Conservation (phyloP, 92 coral and sea anemone genomes). For the Phenganax stokvisi region DNA sequence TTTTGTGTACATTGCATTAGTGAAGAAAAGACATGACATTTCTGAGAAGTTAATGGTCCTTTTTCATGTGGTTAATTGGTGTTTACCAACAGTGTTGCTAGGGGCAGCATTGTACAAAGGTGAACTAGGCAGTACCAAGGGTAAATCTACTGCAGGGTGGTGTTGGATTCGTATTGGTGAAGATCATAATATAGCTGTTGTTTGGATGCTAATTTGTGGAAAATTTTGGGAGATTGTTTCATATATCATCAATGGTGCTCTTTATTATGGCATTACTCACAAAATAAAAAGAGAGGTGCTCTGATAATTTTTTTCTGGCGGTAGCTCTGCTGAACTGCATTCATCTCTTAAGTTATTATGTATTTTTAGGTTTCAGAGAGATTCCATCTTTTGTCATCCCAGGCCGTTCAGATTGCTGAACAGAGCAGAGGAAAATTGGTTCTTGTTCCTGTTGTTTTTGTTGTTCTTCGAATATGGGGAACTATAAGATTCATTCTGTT, state of each 20-base stretch:
- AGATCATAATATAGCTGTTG: not conserved
- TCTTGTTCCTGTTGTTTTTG: slow-evolving; percentile 69
- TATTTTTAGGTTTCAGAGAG: slow-evolving; percentile 15
- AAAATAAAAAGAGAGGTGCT: slow-evolving; percentile 67
- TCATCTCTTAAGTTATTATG: not conserved
- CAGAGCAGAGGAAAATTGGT: slow-evolving; percentile 64
- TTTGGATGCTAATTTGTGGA: slow-evolving; percentile 85
- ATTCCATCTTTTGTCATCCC: slow-evolving; percentile 21
- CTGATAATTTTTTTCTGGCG: no score
- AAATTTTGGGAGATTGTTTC: slow-evolving; percentile 85
- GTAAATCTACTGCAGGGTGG: slow-evolving; percentile 61
- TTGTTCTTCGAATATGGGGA: slow-evolving; percentile 87
- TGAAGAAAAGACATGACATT: slow-evolving; percentile 39
- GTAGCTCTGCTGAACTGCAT: not conserved
- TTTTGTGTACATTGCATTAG: slow-evolving; percentile 55
- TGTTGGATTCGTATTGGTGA: slow-evolving; percentile 59
- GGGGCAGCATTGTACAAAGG: slow-evolving; percentile 43
- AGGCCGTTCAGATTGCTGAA: slow-evolving; percentile 53
- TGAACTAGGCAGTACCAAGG: slow-evolving; percentile 60
- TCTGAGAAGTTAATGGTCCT: slow-evolving; percentile 59
- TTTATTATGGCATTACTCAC: slow-evolving; percentile 54
- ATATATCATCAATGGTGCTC: slow-evolving; percentile 46
- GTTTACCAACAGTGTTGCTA: slow-evolving; percentile 56
- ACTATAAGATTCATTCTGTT: slow-evolving; percentile 64
- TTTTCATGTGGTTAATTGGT: slow-evolving; percentile 73